Evolutionary conservation across 2,888 invertebrate genomes (phyloP), one percentile per base, ranked within the genome.

Genomic region (Eupithecia tripunctaria): DNA sequence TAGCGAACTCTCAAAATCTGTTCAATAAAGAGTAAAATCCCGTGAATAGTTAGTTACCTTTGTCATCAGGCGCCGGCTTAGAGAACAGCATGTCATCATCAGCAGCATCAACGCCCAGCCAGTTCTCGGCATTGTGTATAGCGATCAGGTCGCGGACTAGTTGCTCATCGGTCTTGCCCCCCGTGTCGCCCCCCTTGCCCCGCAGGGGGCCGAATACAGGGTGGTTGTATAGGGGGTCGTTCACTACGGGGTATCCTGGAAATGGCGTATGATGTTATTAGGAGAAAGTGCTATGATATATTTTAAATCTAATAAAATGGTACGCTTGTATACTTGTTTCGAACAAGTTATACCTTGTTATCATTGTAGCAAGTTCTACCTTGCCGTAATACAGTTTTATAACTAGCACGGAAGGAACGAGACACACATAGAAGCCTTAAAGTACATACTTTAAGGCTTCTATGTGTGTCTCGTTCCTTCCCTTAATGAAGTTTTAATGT

Each of bases 171-270:
- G 97, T 96, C 91, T 98, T 98, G 51, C 98, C 98, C 0, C 97
- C 97, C 78, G 97, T 97, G 82, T 97, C 97, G 0, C 98, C 98
- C 1, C 97, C 97, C 85, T 97, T 97, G 4, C 99, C 99, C 82
- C 98, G 98, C 71, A 97, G 95, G 0, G 98, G 98, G 0, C 99
- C 99, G 91, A 99, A 99, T 0, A 98, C 98, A 2, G 97, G 96
- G 90, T 98, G 98, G 91, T 99, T 99, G 95, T 99, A 99, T 2
- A 99, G 94, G 0, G 98, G 98, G 90, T 99, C 99, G 89, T 99
- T 99, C 10, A 99, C 97, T 70, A 99, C 99, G 18, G 99, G 99
- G 92, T 97, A 98, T 60, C 99, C 98, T 98, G 88, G 29, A 65
- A 65, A 60, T 60, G 60, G 15, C 18, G 63, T n/a, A 27, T 25